Evolutionary conservation across 2,113 vertebrate species (phyloP).

Genomic region (Notothenia coriiceps): DNA sequence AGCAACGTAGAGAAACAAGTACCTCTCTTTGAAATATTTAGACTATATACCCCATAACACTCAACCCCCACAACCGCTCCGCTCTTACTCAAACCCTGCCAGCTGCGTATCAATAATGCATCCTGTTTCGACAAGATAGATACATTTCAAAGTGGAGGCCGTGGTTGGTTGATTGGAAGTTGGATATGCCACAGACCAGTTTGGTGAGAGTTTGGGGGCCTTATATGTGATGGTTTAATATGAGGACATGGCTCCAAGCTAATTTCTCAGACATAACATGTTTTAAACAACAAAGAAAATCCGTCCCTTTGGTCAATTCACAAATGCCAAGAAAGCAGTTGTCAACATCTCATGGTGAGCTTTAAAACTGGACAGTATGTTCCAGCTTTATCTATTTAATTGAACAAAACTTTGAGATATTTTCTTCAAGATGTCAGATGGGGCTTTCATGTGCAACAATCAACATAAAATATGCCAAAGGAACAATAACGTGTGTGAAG

Average conservation of each 20-base stretch:
- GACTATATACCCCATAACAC: conserved; percentile 8
- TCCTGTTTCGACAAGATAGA: conserved; percentile 9
- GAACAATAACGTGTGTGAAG: too few species aligned
- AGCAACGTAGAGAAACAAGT: conserved; percentile 33
- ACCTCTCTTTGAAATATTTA: conserved; percentile 67
- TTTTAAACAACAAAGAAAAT: not conserved
- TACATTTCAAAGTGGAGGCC: conserved; percentile 18
- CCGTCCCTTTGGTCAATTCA: not conserved
- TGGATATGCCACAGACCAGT: not conserved
- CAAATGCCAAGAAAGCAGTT: not conserved
- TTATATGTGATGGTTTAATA: not conserved
- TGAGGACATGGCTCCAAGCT: not conserved
- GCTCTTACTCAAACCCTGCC: conserved; percentile 1
- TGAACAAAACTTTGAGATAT: not conserved
- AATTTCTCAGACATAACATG: too few species aligned
- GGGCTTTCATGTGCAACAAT: not conserved
- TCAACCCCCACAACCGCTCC: not conserved
- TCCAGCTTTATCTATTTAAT: not conserved
- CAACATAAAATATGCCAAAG: not conserved
- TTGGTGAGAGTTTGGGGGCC: not conserved
- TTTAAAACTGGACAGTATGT: not conserved
- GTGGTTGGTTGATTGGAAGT: not conserved
- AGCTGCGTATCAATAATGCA: conserved; percentile 55
- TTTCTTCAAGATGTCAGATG: too few species aligned
- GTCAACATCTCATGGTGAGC: not conserved